phyloP scores from a whole-genome alignment of 2,113 vertebrate species.

The Euleptes europaea region DNA sequence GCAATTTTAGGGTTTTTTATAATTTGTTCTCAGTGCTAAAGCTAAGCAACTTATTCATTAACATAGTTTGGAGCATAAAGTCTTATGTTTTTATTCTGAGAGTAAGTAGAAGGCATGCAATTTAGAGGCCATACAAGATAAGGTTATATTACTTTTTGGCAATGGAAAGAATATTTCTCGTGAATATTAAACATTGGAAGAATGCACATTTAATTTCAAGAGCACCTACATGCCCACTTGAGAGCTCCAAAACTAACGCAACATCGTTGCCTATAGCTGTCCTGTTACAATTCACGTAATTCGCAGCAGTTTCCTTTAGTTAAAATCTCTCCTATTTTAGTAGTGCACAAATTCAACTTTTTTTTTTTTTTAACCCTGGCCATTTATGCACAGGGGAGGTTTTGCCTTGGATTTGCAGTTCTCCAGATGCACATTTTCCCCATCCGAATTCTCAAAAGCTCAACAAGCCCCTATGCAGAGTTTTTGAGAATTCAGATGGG shows the following conservation, averaged over 20 bases:
- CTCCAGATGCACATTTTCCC: no score
- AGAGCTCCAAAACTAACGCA: neutral
- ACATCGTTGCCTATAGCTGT: neutral
- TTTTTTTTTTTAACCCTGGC: no score
- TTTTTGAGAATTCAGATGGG: no score
- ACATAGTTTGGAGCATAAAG: neutral
- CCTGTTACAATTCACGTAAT: neutral
- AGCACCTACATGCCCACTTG: neutral
- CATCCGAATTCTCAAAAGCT: no score
- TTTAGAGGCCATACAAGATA: neutral
- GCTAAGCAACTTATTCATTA: no score
- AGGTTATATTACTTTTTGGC: neutral
- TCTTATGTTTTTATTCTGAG: neutral
- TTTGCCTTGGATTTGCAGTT: no score
- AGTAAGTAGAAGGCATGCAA: neutral
- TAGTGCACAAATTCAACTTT: no score
- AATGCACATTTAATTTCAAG: neutral
- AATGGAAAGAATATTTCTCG: neutral
- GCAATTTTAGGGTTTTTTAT: neutral
- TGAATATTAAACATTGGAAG: neutral
- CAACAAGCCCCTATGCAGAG: no score
- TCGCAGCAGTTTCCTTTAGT: neutral
- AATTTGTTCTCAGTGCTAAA: neutral
- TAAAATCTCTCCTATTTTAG: no score
- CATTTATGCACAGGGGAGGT: no score